These are phyloP conservation scores for Parthenolecanium corni DNA, from an alignment of 2,888 invertebrate genomes.

Conservation along the genomic window DNA sequence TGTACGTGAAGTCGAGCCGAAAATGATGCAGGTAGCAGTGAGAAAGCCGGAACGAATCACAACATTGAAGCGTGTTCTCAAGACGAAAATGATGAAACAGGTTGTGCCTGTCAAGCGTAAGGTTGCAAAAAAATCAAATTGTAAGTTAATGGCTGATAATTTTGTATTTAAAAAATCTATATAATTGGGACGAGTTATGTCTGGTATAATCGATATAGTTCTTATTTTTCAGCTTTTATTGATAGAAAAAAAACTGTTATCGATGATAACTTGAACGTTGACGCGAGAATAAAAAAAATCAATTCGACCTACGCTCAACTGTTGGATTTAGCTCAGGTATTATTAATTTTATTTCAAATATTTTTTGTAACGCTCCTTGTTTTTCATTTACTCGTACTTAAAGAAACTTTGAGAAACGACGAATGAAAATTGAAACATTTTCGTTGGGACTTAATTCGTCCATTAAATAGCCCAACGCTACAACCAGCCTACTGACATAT, in stretches of 20 bases:
- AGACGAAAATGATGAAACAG: constrained; percentile 75
- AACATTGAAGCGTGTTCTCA: constrained; percentile 74
- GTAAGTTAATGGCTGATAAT: constrained; percentile 31
- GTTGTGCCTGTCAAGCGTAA: constrained; percentile 59
- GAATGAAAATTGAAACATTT: too few species aligned
- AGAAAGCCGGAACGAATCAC: constrained; percentile 74
- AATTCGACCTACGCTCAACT: constrained; percentile 72
- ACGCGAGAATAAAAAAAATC: constrained; percentile 64
- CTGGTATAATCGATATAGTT: not conserved
- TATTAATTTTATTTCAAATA: too few species aligned
- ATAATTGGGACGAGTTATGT: not conserved
- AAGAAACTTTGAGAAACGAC: too few species aligned
- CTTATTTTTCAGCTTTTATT: not conserved
- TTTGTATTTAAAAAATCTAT: not conserved
- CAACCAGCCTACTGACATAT: too few species aligned
- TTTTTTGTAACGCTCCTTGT: too few species aligned
- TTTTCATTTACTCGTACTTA: too few species aligned
- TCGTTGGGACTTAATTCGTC: too few species aligned
- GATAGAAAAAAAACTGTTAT: constrained; percentile 33
- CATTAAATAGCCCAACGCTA: not conserved
- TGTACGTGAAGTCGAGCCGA: constrained; percentile 80
- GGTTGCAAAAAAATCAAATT: constrained; percentile 35
- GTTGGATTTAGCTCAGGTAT: constrained; percentile 57
- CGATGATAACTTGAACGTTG: constrained; percentile 58
- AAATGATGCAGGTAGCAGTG: constrained; percentile 71